Base-by-base conservation (phyloP, 2,888 invertebrate species). In the Eulithis testata region DNA sequence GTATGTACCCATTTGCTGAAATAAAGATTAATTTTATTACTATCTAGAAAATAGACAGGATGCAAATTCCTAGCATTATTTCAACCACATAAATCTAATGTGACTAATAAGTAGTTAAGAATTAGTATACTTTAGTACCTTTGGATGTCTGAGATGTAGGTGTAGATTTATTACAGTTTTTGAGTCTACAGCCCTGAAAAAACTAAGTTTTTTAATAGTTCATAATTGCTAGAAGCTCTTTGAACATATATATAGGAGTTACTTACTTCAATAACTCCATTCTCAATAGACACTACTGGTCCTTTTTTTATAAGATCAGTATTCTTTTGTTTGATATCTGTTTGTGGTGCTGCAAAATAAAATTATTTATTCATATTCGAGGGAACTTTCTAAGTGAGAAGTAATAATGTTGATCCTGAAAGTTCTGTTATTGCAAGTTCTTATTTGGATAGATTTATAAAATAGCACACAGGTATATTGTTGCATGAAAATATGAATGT, bases 221-320 rank as follows among this genome's bases (percentile, higher is more conserved):
- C 11, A 44, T 44, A 5, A 44, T 44, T n/a, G 31, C 31, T 31
- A 31, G 31, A 31, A 31, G 3, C 9, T 40, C 8, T 40, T 40
- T 40, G 40, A 40, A 40, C 40, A 40, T 8, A 11, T 37, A 7
- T 37, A 9, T 14, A 8, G 44, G 6, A 31, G 4, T 11, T 14
- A 47, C 53, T 62, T 44, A 91, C 93, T 88, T 90, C 89, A 68
- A 93, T 92, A 51, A 92, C 76, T 68, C 93, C 93, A 88, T 92
- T 92, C 78, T 93, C 93, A 73, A 93, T 91, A 43, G 93, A 86
- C 82, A 93, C 86, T 47, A 92, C 83, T 21, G 89, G 90, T 11
- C 87, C 85, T 74, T 78, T 83, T 69, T 79, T 86, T 71, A 86
- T 83, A 67, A 74, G 65, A 66, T 76, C 66, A 68, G 66, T 71